Conservation (phyloP, 2,888 invertebrate genomes). For the Plemyria rubiginata region DNA sequence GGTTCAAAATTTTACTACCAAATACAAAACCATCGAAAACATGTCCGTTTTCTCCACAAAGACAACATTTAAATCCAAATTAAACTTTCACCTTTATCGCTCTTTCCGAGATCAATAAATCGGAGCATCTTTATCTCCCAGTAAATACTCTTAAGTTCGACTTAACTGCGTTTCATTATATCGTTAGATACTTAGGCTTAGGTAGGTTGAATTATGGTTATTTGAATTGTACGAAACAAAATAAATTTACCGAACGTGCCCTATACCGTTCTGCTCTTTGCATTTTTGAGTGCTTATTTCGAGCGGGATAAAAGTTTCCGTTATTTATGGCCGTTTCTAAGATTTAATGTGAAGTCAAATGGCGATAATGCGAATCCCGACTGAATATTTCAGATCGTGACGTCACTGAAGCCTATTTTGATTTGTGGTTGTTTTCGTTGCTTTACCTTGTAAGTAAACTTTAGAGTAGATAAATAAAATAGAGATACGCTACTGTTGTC, state of each 20-base stretch:
- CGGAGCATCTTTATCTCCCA: constrained; percentile 78
- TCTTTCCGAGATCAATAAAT: constrained; percentile 72
- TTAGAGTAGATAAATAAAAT: neutral
- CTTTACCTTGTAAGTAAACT: constrained; percentile 4
- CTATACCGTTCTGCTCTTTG: constrained; percentile 84
- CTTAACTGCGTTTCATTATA: constrained; percentile 83
- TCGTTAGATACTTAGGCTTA: constrained; percentile 74
- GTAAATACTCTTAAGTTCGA: constrained; percentile 76
- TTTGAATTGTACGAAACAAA: constrained; percentile 85
- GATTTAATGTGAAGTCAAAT: constrained; percentile 85
- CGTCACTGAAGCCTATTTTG: constrained; percentile 42
- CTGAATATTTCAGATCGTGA: constrained; percentile 71
- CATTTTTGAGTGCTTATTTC: constrained; percentile 86
- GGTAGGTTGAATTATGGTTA: constrained; percentile 82
- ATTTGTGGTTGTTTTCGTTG: constrained; percentile 44
- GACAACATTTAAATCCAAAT: constrained; percentile 26
- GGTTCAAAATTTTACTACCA: neutral
- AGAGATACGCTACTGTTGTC: neutral
- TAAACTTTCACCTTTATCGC: constrained; percentile 31
- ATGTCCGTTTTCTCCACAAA: neutral
- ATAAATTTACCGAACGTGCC: constrained; percentile 85
- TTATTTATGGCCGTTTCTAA: constrained; percentile 81
- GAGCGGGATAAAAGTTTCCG: constrained; percentile 82
- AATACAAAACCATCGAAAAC: neutral
- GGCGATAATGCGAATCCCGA: constrained; percentile 79